A percentile compares a stretch with the other conserved stretches of the same genome.
phyloP scores from a whole-genome alignment of 1,140 invertebrate species.

The Drosophila quadrilineata region DNA sequence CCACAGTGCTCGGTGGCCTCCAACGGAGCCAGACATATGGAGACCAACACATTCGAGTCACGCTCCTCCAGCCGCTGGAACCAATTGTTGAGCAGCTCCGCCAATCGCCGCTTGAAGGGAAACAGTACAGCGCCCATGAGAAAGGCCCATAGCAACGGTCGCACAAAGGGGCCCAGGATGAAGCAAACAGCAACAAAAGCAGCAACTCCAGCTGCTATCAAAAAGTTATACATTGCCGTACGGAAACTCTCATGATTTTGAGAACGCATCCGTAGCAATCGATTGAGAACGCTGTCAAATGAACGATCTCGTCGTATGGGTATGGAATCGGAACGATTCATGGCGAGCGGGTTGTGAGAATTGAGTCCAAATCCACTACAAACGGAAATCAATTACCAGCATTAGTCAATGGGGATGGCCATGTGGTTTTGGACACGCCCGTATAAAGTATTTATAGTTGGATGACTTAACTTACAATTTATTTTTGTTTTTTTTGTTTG shows the following conservation, averaged over 20 bases:
- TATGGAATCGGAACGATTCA: slow-evolving; percentile 73
- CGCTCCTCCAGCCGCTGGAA: slow-evolving; percentile 83
- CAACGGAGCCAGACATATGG: slow-evolving; percentile 87
- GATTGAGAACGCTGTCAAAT: slow-evolving; percentile 77
- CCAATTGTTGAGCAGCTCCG: slow-evolving; percentile 86
- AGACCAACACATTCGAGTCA: slow-evolving; percentile 84
- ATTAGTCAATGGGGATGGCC: slow-evolving; percentile 6
- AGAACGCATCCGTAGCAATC: slow-evolving; percentile 63
- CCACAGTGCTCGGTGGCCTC: slow-evolving; percentile 86
- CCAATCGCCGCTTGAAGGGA: slow-evolving; percentile 89
- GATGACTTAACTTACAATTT: slow-evolving; percentile 29
- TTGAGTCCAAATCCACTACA: slow-evolving; percentile 3
- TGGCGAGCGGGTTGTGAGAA: slow-evolving; percentile 10
- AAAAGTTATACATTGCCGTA: slow-evolving; percentile 92
- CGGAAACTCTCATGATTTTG: slow-evolving; percentile 84
- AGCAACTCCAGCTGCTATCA: slow-evolving; percentile 88
- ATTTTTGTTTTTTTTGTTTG: slow-evolving; percentile 11
- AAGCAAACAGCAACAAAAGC: slow-evolving; percentile 90
- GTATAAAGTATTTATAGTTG: slow-evolving; percentile 27
- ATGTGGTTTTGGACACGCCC: slow-evolving; percentile 34
- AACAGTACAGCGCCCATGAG: slow-evolving; percentile 94
- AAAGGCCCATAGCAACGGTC: slow-evolving; percentile 96
- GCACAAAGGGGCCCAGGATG: slow-evolving; percentile 92
- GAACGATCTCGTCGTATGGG: slow-evolving; percentile 74
- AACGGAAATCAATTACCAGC: slow-evolving; percentile 6